Base-by-base conservation (phyloP, 2,888 invertebrate genomes). In the Brachypalpus laphriformis region DNA sequence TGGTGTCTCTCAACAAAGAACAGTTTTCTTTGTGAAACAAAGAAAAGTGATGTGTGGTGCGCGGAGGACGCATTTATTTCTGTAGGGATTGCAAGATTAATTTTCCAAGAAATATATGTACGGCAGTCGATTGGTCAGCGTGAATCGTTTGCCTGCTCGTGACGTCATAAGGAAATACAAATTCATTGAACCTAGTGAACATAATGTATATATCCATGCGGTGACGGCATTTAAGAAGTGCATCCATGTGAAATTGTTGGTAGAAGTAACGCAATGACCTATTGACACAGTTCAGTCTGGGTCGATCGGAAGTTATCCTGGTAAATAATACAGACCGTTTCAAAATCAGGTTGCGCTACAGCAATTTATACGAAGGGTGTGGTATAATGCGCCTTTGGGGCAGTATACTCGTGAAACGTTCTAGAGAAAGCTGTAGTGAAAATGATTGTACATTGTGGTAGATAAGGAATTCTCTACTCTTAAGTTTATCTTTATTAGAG, bases 211-310 rank as follows among this genome's bases (percentile, higher is more conserved):
- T 28, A 40, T 25, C 20, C 18, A 45, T 42, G 40, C 42, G 42
- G 54, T 28, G 16, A 14, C n/a, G n/a, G n/a, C n/a, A n/a, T n/a
- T n/a, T n/a, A n/a, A n/a, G n/a, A n/a, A n/a, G 9, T 8, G 34
- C 2, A 8, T 42, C 14, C 40, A 37, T 37, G n/a, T n/a, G 2
- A 5, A 16, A 6, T 5, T 14, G 11, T 42, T 4, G 0, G 45
- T 5, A 18, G 8, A 31, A 31, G 18, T 59, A 47, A 28, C 8
- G n/a, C 49, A 20, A 34, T 40, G 59, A 71, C 71, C 59, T 49
- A 71, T 49, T 71, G 47, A 71, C 71, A 71, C 37, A 71, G 20
- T 59, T 59, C 7, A 22, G 6, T n/a, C n/a, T n/a, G n/a, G n/a
- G n/a, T n/a, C n/a, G n/a, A n/a, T n/a, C n/a, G n/a, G n/a, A n/a